Evolutionary conservation across 2,113 vertebrate species (phyloP), one percentile per base, ranked within the genome.

Genomic region (Pyrgilauda ruficollis): DNA sequence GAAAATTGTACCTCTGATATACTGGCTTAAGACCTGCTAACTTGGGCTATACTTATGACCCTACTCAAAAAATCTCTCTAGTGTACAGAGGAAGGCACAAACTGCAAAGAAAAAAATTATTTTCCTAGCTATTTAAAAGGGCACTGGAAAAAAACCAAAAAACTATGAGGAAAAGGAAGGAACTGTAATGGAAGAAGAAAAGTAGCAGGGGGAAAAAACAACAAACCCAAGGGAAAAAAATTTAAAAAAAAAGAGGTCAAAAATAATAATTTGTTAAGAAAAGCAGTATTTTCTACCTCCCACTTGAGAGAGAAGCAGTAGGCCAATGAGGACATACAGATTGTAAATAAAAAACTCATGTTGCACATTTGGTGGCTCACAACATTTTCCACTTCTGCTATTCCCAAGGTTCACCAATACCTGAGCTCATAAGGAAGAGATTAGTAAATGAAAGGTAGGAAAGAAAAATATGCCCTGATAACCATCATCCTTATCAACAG

Each of bases 201-300:
- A 87, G 20, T 6, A 56, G 18, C 6, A 47, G 4, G 5, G 20
- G 15, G 2, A 31, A 68, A 46, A 56, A 14, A 1, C 10, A 73
- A 17, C 0, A 77, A 39, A 3, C 9, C 1, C 21, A 47, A 72
- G 19, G 3, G 14, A 9, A 9, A 4, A 8, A 6, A 12, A 9
- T 39, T 39, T 41, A 10, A 7, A 31, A 6, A 13, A 43, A 49
- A 41, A 47, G 3, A 39, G 1, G 21, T 4, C 0, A 41, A 61
- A 82, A 53, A 35, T 0, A 43, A 76, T 35, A 2, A 2, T 33
- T 69, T 84, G 73, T 23, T n/a, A 61, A 44, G n/a, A 62, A 83
- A 84, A 67, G 2, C 4, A n/a, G 6, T 44, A 33, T 70, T 91
- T 84, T 84, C 33, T 15, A 74, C 35, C 39, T 87, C 30, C 39